These are phyloP conservation scores for Brevipalpus yothersi DNA, from an alignment of 1,140 invertebrate genomes.

Conservation along the genomic window DNA sequence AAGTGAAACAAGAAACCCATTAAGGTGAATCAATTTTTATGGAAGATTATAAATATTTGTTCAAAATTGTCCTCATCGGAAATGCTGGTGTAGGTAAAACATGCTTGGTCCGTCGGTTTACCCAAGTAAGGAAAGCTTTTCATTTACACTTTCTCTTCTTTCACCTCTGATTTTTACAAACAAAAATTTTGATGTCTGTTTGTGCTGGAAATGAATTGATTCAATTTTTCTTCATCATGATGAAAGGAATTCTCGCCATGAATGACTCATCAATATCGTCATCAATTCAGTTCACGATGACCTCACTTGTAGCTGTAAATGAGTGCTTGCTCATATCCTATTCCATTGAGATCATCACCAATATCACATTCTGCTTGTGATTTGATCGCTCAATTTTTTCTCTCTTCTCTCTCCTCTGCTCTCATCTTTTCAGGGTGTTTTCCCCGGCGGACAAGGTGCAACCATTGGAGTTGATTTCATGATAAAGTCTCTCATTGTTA, in stretches of 20 bases:
- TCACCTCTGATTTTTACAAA: too few species aligned
- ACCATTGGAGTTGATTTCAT: constrained; percentile 99
- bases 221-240: too few species aligned
- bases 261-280: too few species aligned
- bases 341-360: neutral
- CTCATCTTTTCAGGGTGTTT: constrained; percentile 36
- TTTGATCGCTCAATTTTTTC: constrained; percentile 1
- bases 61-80: constrained; percentile 86
- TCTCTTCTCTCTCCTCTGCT: constrained; percentile 14
- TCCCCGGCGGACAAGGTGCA: constrained; percentile 87
- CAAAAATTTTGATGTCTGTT: too few species aligned
- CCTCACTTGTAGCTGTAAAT: too few species aligned
- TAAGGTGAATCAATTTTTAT: constrained; percentile 25
- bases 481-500: constrained; percentile 94
- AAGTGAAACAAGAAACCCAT: too few species aligned
- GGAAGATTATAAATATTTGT: constrained; percentile 95
- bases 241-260: too few species aligned
- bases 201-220: too few species aligned
- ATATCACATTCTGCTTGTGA: neutral
- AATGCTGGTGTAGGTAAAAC: constrained; percentile 88
- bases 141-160: too few species aligned
- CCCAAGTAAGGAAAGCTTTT: constrained; percentile 29
- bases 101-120: constrained; percentile 61
- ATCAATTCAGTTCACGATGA: too few species aligned
- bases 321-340: too few species aligned